phyloP scores from a whole-genome alignment of 2,888 invertebrate genomes.

The Catocala sponsa region DNA sequence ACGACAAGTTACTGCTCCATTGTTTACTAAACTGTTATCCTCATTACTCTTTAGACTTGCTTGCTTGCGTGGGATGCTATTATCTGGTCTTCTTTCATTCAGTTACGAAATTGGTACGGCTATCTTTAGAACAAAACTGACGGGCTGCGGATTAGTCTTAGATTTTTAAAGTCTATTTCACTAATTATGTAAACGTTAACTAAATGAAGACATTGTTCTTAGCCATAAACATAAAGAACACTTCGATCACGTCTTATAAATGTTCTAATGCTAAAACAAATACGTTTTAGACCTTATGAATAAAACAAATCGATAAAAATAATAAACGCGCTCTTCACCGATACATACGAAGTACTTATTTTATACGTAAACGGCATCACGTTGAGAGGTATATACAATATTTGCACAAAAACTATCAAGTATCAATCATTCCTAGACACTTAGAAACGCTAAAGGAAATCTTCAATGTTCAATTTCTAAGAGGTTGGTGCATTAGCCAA shows the following conservation, averaged over 20 bases:
- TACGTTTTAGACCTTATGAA: background rate
- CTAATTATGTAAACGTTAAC: no score
- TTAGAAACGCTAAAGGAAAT: slow-evolving; percentile 37
- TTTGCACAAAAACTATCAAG: slow-evolving; percentile 27
- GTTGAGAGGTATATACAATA: slow-evolving; percentile 20
- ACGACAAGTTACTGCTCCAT: slow-evolving; percentile 31
- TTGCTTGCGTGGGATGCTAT: slow-evolving; percentile 23
- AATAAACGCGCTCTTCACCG: slow-evolving; percentile 32
- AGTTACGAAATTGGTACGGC: background rate
- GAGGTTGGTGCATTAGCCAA: slow-evolving; percentile 16
- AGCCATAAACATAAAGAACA: no score
- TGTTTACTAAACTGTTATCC: slow-evolving; percentile 41
- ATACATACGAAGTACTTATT: slow-evolving; percentile 41
- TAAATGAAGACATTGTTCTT: no score
- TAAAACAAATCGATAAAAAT: slow-evolving; percentile 39
- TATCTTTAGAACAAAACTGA: background rate
- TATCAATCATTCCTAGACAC: slow-evolving; percentile 39
- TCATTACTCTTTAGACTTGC: slow-evolving; percentile 27
- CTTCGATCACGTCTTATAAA: no score
- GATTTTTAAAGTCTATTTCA: no score
- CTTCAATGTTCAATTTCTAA: slow-evolving; percentile 26
- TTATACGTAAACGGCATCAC: slow-evolving; percentile 33
- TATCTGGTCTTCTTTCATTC: slow-evolving; percentile 24
- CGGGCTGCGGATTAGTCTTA: no score
- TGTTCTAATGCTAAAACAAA: background rate